Percentiles rank a stretch among this genome's conserved stretches.
These are phyloP conservation scores for Lampris megalopsis DNA, from an alignment of 2,113 vertebrate genomes.

Conservation along the genomic window DNA sequence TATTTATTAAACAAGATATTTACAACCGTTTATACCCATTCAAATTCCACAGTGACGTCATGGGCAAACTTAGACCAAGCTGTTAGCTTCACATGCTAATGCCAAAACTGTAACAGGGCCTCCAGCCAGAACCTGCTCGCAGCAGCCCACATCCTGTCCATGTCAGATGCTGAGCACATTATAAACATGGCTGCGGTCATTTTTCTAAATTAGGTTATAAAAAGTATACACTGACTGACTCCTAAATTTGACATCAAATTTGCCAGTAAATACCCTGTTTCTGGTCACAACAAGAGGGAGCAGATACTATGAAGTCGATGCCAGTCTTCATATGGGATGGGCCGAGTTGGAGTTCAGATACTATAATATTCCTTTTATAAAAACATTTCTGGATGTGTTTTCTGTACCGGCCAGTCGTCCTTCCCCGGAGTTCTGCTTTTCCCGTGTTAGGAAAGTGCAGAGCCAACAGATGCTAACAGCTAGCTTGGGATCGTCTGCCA, in stretches of 20 bases:
- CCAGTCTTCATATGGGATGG: background rate
- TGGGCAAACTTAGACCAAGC: background rate
- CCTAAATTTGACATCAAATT: background rate
- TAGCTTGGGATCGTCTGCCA: too few species aligned
- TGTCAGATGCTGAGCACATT: conserved; percentile 9
- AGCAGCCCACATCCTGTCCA: background rate
- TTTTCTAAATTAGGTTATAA: background rate
- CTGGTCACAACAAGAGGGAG: background rate
- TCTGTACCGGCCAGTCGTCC: too few species aligned
- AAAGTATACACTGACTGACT: background rate
- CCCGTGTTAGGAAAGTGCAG: too few species aligned
- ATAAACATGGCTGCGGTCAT: background rate
- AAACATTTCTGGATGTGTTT: too few species aligned
- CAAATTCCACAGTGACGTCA: background rate
- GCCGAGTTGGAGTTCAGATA: too few species aligned
- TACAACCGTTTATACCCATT: background rate
- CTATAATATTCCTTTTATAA: too few species aligned
- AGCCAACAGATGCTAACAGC: too few species aligned
- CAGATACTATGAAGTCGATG: background rate
- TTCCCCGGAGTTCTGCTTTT: too few species aligned
- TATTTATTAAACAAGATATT: background rate
- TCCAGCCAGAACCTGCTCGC: background rate
- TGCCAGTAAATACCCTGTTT: background rate
- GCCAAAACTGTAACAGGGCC: background rate
- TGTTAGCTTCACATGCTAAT: background rate